Conservation (phyloP, 2,113 vertebrate species). For the Pterocles orientalis region DNA sequence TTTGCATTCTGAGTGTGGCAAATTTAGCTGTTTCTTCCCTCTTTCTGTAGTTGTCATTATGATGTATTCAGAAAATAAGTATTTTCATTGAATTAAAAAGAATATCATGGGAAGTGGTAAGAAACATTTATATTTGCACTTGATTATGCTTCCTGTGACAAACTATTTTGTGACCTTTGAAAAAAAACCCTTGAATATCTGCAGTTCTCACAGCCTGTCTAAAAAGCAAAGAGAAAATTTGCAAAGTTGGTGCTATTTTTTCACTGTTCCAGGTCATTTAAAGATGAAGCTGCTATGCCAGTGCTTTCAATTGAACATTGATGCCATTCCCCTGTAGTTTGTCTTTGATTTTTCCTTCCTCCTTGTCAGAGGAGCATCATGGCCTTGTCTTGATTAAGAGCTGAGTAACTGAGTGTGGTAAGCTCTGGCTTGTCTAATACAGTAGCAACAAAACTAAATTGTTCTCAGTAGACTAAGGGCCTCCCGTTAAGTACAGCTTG, state of each 20-base stretch:
- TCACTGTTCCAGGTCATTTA: not conserved
- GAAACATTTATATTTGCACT: not conserved
- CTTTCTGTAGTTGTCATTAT: not conserved
- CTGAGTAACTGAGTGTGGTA: not conserved
- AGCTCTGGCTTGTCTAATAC: not conserved
- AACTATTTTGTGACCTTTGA: not conserved
- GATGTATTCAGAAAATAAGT: not conserved
- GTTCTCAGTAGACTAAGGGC: not conserved
- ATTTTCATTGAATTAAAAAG: not conserved
- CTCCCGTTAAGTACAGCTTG: not conserved
- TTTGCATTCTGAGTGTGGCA: not conserved
- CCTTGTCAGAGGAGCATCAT: not conserved
- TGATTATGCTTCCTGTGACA: not conserved
- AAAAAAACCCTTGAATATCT: not conserved
- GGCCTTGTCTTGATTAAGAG: not conserved
- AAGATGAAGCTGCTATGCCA: not conserved
- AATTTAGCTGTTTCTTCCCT: not conserved
- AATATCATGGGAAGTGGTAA: not conserved
- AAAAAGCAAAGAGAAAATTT: not conserved
- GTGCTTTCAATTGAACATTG: not conserved
- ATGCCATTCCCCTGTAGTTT: not conserved
- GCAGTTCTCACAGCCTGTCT: not conserved
- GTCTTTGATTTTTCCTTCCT: not conserved
- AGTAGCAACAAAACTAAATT: not conserved
- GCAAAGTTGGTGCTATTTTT: not conserved